Percentiles rank a stretch among this genome's conserved stretches.
Evolutionary conservation across 1,140 invertebrate genomes (phyloP).

Genomic region (Phortica variegata): DNA sequence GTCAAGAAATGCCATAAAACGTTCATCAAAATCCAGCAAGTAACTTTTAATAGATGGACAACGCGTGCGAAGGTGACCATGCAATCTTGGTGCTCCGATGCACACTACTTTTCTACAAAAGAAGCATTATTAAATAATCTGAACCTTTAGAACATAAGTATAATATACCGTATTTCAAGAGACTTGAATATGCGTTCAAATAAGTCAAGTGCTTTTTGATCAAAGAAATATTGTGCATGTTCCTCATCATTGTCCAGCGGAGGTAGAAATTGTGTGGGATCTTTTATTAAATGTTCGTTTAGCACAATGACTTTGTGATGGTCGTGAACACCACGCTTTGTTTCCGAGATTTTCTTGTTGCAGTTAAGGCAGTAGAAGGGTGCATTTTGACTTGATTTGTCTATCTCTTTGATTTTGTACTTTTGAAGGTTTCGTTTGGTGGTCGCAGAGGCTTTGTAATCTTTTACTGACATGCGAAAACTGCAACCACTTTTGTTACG

Average conservation of each 20-base stretch:
- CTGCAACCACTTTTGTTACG: slow-evolving; percentile 71
- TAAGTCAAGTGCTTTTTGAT: slow-evolving; percentile 58
- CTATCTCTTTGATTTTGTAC: too few relatives aligned
- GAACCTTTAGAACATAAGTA: not conserved
- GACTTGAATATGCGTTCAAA: slow-evolving; percentile 59
- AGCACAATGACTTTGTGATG: not conserved
- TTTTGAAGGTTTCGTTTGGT: not conserved
- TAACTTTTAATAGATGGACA: slow-evolving; percentile 63
- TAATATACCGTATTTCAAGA: slow-evolving; percentile 59
- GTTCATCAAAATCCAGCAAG: slow-evolving; percentile 74
- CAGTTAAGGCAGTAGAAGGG: slow-evolving; percentile 8
- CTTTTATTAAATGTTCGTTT: slow-evolving; percentile 5
- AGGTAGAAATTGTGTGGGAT: slow-evolving; percentile 64
- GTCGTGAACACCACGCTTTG: not conserved
- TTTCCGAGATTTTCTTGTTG: not conserved
- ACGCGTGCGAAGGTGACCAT: slow-evolving; percentile 66
- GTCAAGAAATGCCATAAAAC: slow-evolving; percentile 72
- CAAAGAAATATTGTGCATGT: slow-evolving; percentile 77
- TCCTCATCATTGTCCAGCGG: slow-evolving; percentile 67
- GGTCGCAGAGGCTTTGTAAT: slow-evolving; percentile 16
- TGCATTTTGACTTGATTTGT: not conserved
- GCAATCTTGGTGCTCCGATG: slow-evolving; percentile 75
- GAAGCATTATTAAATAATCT: not conserved
- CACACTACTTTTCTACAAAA: slow-evolving; percentile 68
- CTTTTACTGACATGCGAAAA: slow-evolving; percentile 23